A percentile compares a stretch with the other conserved stretches of the same genome.
phyloP scores from a whole-genome alignment of 2,113 vertebrate species.

The Leiothrix lutea region DNA sequence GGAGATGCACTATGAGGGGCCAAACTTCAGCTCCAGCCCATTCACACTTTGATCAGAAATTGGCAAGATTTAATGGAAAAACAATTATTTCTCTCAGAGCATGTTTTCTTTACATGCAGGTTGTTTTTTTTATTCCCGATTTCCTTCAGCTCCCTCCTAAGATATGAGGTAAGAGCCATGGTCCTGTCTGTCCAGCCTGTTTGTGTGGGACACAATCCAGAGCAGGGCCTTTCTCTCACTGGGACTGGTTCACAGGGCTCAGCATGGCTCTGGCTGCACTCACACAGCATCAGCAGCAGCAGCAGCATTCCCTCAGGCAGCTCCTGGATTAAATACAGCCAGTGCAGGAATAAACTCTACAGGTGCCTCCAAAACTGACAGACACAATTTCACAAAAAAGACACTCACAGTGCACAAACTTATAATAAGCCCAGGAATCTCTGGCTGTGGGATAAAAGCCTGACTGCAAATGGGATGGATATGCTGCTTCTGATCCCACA shows the following conservation, averaged over 20 bases:
- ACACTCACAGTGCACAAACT: neutral
- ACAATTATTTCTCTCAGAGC: neutral
- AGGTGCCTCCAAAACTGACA: neutral
- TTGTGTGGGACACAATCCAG: neutral
- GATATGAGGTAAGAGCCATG: neutral
- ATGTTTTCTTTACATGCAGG: neutral
- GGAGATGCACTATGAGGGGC: neutral
- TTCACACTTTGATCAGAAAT: neutral
- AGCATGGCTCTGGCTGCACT: accelerated
- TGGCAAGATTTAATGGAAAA: neutral
- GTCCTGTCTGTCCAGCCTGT: neutral
- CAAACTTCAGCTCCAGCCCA: neutral
- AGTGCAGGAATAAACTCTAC: neutral
- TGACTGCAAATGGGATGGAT: neutral
- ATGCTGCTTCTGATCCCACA: neutral
- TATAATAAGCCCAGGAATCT: neutral
- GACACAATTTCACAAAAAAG: neutral
- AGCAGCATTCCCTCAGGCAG: neutral
- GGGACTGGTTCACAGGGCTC: neutral
- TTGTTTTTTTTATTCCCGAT: accelerated
- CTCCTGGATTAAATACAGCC: neutral
- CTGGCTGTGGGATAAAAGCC: neutral
- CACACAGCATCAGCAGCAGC: neutral
- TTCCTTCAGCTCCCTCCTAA: neutral
- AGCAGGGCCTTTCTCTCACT: neutral